phyloP scores from a whole-genome alignment of 2,888 invertebrate species.

The Xylota segnis region DNA sequence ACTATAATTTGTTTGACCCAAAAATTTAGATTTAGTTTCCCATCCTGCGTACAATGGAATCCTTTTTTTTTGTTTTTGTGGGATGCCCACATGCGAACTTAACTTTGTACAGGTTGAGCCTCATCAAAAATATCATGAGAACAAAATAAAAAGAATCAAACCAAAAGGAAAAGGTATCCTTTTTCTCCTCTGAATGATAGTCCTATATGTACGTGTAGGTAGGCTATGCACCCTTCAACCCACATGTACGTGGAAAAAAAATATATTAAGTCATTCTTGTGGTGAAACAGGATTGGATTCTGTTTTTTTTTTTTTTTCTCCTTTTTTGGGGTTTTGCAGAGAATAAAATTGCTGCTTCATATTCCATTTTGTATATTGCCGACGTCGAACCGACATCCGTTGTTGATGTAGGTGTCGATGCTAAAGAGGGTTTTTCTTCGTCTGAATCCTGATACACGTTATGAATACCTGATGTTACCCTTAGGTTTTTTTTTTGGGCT shows the following conservation, averaged over 20 bases:
- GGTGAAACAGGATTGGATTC: slow-evolving; percentile 39
- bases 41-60: background rate
- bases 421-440: background rate
- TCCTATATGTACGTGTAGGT: background rate
- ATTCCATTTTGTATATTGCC: slow-evolving; percentile 21
- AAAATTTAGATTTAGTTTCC: slow-evolving; percentile 1
- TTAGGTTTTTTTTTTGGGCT: slow-evolving; percentile 21
- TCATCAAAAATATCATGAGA: background rate
- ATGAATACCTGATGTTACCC: slow-evolving; percentile 64
- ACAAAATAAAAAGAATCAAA: background rate
- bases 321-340: slow-evolving; percentile 2
- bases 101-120: no score
- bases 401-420: slow-evolving; percentile 12
- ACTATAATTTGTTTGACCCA: slow-evolving; percentile 3
- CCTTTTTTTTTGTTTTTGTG: slow-evolving; percentile 7
- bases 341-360: slow-evolving; percentile 31
- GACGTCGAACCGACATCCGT: background rate
- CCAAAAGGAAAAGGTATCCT: slow-evolving; percentile 15
- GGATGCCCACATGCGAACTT: background rate
- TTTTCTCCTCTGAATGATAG: slow-evolving; percentile 8
- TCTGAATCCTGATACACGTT: slow-evolving; percentile 12
- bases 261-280: slow-evolving; percentile 43
- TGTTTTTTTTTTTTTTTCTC: background rate
- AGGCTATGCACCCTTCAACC: slow-evolving; percentile 33
- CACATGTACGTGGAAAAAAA: background rate